Evolutionary conservation across 2,888 invertebrate species (phyloP).

Genomic region (Epinotia bilunana): DNA sequence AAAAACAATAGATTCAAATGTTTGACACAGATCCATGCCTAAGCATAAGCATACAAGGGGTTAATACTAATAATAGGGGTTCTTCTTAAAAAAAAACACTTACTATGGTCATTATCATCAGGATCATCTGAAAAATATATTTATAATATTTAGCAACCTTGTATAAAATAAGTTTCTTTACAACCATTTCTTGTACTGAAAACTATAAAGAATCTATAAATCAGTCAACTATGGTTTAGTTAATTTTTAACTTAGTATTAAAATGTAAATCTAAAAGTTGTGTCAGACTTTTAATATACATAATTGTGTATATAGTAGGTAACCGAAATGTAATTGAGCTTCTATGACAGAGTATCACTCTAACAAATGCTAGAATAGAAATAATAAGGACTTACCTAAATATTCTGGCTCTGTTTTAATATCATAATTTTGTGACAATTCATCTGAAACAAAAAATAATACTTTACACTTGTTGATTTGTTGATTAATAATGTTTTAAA

Average conservation of each 20-base stretch:
- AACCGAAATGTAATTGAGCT: neutral
- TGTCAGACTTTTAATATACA: too few species aligned
- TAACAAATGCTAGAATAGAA: neutral
- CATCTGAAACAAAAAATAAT: slow-evolving; percentile 31
- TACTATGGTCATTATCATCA: slow-evolving; percentile 26
- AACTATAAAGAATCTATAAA: neutral
- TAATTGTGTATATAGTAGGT: too few species aligned
- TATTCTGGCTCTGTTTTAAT: slow-evolving; percentile 36
- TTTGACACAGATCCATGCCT: too few species aligned
- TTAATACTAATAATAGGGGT: too few species aligned
- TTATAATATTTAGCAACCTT: neutral
- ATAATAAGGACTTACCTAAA: slow-evolving; percentile 27
- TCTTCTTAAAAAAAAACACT: neutral
- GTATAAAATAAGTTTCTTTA: neutral
- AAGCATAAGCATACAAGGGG: too few species aligned
- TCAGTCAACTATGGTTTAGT: too few species aligned
- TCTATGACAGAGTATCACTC: neutral
- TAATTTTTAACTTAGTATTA: too few species aligned
- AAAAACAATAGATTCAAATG: too few species aligned
- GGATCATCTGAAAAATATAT: slow-evolving; percentile 14
- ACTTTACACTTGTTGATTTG: neutral
- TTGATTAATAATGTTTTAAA: too few species aligned
- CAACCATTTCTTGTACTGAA: neutral
- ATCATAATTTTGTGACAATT: slow-evolving; percentile 14
- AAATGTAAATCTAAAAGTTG: too few species aligned